Evolutionary conservation across 2,888 invertebrate species (phyloP), one percentile per base, ranked within the genome.

Genomic region (Philereme vetulata): DNA sequence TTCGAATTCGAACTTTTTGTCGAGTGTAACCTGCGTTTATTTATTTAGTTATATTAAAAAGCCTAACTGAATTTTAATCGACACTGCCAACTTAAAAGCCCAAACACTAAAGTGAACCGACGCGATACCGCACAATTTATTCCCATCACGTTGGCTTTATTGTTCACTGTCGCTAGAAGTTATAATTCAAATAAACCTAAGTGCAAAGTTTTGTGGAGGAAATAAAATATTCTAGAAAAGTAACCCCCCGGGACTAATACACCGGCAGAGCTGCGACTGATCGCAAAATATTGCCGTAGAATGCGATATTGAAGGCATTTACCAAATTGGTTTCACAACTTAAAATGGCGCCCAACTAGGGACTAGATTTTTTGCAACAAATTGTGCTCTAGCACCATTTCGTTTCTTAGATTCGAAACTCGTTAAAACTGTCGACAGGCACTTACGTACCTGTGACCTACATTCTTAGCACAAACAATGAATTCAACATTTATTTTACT

Each of bases 171-270:
- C 65, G 65, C 66, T 53, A 69, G 74, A 74, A 75, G 67, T 66
- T 72, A 71, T 81, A 77, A 80, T 72, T 79, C 82, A 77, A 81
- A 83, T 81, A 78, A 80, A 75, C 72, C 65, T 67, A 74, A 82
- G 78, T 77, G 78, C 70, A 60, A 56, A 54, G 67, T 65, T 71
- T 64, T 59, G 55, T 58, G 68, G 62, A 60, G 64, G 57, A 72
- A 67, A 71, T 70, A 72, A 70, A 72, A 72, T 72, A 72, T 69
- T 72, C 64, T 55, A 62, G 59, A 67, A 65, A 66, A 64, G 51
- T 49, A 57, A 58, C 38, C 62, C 72, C 68, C 64, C 40, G 47
- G 72, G 72, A 71, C 44, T 61, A 56, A 64, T 60, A 66, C 55
- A 49, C 53, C 35, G 38, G 52, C 46, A 56, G 61, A 62, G 55